phyloP scores from a whole-genome alignment of 2,888 invertebrate genomes.

The Hetaerina titia region DNA sequence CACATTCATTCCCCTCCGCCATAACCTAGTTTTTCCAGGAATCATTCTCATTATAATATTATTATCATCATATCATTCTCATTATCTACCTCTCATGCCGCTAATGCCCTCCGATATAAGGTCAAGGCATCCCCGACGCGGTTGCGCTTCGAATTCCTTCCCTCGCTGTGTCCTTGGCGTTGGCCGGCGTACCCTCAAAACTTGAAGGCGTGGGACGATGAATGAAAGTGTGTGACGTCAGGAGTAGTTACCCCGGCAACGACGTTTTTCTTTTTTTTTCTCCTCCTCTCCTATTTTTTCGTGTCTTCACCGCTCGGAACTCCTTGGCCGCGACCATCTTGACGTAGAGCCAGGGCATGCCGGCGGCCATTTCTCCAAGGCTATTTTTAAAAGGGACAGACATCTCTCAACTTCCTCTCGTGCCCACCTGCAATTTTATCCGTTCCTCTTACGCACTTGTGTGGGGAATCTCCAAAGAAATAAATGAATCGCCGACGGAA shows the following conservation, averaged over 20 bases:
- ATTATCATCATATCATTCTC: not conserved
- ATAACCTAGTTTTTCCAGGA: not conserved
- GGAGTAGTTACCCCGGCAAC: not conserved
- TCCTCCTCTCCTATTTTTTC: not conserved
- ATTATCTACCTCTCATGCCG: not conserved
- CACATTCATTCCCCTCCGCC: not conserved
- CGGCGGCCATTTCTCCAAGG: not conserved
- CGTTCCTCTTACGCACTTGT: not conserved
- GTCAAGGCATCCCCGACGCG: not conserved
- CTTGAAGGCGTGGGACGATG: not conserved
- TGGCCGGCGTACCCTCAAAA: too few species aligned
- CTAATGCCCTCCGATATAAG: not conserved
- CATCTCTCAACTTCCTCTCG: not conserved
- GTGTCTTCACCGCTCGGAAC: not conserved
- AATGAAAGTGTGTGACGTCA: slow-evolving; percentile 22
- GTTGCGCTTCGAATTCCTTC: not conserved
- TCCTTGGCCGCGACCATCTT: not conserved
- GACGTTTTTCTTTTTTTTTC: not conserved
- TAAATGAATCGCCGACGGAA: not conserved
- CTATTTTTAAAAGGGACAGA: not conserved
- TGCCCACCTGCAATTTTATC: not conserved
- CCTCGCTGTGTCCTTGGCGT: too few species aligned
- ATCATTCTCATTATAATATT: too few species aligned
- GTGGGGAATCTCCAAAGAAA: not conserved
- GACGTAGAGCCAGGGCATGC: not conserved